Base-by-base conservation (phyloP, 2,888 invertebrate genomes). In the Cartodere bifasciata region DNA sequence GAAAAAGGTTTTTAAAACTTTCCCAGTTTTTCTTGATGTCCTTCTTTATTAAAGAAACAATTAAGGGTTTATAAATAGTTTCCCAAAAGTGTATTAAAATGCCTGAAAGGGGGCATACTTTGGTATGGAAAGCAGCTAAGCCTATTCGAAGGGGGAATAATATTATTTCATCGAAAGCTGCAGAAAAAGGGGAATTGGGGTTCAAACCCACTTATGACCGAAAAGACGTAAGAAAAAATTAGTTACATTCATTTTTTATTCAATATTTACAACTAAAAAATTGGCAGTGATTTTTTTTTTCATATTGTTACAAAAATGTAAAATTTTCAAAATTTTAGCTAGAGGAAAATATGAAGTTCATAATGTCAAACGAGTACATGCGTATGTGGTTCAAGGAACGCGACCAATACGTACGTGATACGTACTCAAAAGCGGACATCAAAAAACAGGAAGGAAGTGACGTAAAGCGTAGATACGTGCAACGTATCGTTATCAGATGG, bases 301-400 rank as follows among this genome's bases (percentile, higher is more conserved):
- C n/a, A n/a, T n/a, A n/a, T n/a, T n/a, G n/a, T n/a, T n/a, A n/a
- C n/a, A n/a, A n/a, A n/a, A n/a, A n/a, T n/a, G n/a, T n/a, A n/a
- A n/a, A n/a, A n/a, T n/a, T n/a, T n/a, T 20, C 3, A 20, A 4
- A 20, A 20, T 27, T 40, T 27, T 25, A 53, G 53, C 48, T 45
- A 24, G 38, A 38, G 24, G 35, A 42, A 12, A 44, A 55, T 22
- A 61, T 72, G 46, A 58, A 55, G 43, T 65, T 61, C 52, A 46
- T 71, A 23, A 44, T 72, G 42, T 65, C 67, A 2, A 62, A 67
- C 39, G 70, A 72, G 47, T 72, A 72, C 48, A 62, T 65, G 44
- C 57, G 70, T 39, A 63, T 67, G 56, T 72, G 71, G 71, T 34
- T 67, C n/a, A 58, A 64, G 20, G 71, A 72, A 55, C 54, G 65